Evolutionary conservation across 2,113 vertebrate species (phyloP).

Genomic region (Tapirus terrestris): DNA sequence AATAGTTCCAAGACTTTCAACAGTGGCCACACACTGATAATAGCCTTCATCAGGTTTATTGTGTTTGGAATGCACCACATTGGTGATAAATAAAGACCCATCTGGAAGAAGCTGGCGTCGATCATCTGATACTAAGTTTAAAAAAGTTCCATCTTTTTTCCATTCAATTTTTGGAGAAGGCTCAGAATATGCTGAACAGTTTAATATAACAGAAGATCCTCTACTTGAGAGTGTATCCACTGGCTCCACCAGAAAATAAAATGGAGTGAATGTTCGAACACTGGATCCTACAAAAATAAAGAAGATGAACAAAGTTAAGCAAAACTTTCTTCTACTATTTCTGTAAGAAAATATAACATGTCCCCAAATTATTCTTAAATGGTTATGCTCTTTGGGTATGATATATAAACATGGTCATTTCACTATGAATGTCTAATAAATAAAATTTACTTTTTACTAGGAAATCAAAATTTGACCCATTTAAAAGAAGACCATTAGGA

Average conservation of each 20-base stretch:
- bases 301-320: not conserved
- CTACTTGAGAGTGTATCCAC: constrained; percentile 90
- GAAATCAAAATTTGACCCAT: constrained; percentile 47
- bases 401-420: not conserved
- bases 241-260: constrained; percentile 96
- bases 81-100: constrained; percentile 93
- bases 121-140: constrained; percentile 94
- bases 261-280: constrained; percentile 92
- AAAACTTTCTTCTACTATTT: constrained; percentile 43
- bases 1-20: constrained; percentile 96
- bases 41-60: constrained; percentile 97
- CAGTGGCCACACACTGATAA: constrained; percentile 97
- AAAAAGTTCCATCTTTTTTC: constrained; percentile 97
- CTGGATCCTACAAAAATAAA: constrained; percentile 85
- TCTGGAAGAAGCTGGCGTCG: constrained; percentile 93
- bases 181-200: constrained; percentile 94
- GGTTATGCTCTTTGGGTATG: not conserved
- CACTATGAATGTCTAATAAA: not conserved
- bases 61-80: constrained; percentile 97
- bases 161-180: constrained; percentile 91
- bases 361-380: constrained; percentile 28
- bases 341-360: not conserved
- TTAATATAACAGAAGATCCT: constrained; percentile 91
- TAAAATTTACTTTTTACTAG: constrained; percentile 35
- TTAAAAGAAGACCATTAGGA: not conserved